Base-by-base conservation (phyloP, 2,113 vertebrate genomes). In the Pyrgilauda ruficollis region DNA sequence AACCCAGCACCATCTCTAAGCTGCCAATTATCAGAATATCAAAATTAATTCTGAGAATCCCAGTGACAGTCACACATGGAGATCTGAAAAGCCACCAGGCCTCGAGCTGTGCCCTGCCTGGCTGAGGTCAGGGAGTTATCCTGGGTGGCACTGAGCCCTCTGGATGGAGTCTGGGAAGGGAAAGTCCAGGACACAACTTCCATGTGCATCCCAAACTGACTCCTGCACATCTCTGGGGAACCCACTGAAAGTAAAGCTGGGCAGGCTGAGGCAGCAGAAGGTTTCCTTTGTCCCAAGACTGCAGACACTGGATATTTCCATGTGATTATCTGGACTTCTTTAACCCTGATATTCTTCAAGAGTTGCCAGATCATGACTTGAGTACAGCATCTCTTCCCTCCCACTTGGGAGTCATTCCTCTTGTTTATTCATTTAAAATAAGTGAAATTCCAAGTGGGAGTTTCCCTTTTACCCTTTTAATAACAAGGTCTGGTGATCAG, bases 31-130 rank as follows among this genome's bases (percentile, higher is more conserved):
- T 26, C 67, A 79, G 68, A 58, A 89, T 66, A 13, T 3, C 43
- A 23, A 41, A 47, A 47, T 56, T 43, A 67, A 86, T 84, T 78
- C 44, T 49, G 81, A 72, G 43, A 70, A n/a, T 82, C 43, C 26
- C 44, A 27, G 43, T 12, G 33, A 5, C 11, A 37, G 41, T 74
- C 44, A 21, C 22, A 8, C 0, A 0, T 11, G 39, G 39, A 47
- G 30, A n/a, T 20, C 24, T 81, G 35, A 56, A 28, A 68, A 83
- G 33, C 62, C 23, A 1, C 10, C 19, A 61, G 46, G 66, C 47
- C 82, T 74, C 0, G 1, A 50, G 76, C 39, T 68, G 76, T 46
- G 72, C 30, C 52, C 44, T 68, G 53, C 33, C 23, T 64, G 33
- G 15, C 4, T 31, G 33, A 15, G 69, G 3, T 62, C 50, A 28